phyloP scores from a whole-genome alignment of 2,113 vertebrate genomes.

The Neotoma lepida region DNA sequence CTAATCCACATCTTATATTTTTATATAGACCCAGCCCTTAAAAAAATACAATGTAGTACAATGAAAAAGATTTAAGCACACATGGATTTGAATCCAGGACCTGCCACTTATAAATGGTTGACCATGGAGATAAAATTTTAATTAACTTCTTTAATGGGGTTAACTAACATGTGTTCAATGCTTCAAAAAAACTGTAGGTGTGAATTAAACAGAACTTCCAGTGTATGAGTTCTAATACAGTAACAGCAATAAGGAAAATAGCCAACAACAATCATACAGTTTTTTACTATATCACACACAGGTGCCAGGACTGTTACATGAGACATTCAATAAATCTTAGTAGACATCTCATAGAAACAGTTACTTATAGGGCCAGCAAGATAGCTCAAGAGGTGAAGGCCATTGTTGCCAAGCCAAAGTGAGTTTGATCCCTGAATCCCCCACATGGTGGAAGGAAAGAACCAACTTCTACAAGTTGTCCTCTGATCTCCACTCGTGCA shows the following conservation, averaged over 20 bases:
- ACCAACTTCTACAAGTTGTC: neutral
- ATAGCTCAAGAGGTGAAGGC: neutral
- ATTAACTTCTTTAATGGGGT: conserved; percentile 38
- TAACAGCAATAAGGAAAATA: neutral
- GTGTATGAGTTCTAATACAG: conserved; percentile 9
- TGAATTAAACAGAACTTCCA: conserved; percentile 37
- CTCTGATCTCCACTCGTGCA: neutral
- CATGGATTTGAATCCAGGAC: neutral
- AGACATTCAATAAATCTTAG: conserved; percentile 19
- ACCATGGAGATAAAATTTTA: neutral
- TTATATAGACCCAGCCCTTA: neutral
- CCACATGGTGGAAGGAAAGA: neutral
- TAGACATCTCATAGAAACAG: neutral
- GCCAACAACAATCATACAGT: neutral
- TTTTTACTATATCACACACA: neutral
- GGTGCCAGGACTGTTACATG: neutral
- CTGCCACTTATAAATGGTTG: conserved; percentile 3
- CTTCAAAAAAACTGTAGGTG: conserved; percentile 39
- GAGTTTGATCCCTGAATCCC: neutral
- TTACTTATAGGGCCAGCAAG: neutral
- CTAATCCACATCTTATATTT: neutral
- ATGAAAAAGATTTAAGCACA: conserved; percentile 36
- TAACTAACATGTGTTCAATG: conserved; percentile 21
- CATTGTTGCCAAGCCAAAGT: neutral
- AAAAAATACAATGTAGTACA: conserved; percentile 49